Evolutionary conservation across 2,888 invertebrate species (phyloP).

Genomic region (Silvanus unidentatus): DNA sequence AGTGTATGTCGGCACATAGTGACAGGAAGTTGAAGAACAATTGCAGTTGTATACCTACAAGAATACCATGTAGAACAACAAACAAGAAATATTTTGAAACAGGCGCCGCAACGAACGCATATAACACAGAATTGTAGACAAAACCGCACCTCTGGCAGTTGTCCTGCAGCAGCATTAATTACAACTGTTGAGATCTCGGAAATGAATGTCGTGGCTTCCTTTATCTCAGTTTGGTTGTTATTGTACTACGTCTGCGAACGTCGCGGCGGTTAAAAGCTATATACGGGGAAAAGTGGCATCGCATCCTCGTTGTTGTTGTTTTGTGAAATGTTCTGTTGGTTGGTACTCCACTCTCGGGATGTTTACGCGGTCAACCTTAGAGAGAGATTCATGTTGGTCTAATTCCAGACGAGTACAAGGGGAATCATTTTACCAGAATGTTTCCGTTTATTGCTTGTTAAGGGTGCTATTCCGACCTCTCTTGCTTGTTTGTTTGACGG

Average conservation of each 20-base stretch:
- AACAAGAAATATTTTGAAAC: constrained; percentile 17
- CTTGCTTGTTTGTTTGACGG: constrained; percentile 32
- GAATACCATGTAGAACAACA: constrained; percentile 25
- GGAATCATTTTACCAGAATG: constrained; percentile 37
- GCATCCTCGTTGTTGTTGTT: constrained; percentile 4
- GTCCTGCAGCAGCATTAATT: constrained; percentile 42
- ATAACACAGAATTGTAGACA: constrained; percentile 10
- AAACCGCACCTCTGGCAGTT: constrained; percentile 32
- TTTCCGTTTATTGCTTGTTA: constrained; percentile 41
- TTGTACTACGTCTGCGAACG: constrained; percentile 19
- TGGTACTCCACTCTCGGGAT: constrained; percentile 22
- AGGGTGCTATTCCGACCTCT: constrained; percentile 35
- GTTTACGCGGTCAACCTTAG: constrained; percentile 34
- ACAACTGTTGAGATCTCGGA: constrained; percentile 38
- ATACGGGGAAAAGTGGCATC: constrained; percentile 3
- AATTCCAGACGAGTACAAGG: constrained; percentile 34
- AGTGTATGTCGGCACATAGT: too few species aligned
- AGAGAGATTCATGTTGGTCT: constrained; percentile 37
- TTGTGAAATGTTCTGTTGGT: constrained; percentile 1
- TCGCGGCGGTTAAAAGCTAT: constrained; percentile 8
- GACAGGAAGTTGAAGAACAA: constrained; percentile 31
- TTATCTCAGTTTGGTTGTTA: constrained; percentile 30
- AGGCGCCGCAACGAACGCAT: constrained; percentile 16
- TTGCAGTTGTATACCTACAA: constrained; percentile 21
- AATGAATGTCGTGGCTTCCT: constrained; percentile 43